Evolutionary conservation across 2,888 invertebrate species (phyloP), one percentile per base, ranked within the genome.

Genomic region (Epirrhoe alternata): DNA sequence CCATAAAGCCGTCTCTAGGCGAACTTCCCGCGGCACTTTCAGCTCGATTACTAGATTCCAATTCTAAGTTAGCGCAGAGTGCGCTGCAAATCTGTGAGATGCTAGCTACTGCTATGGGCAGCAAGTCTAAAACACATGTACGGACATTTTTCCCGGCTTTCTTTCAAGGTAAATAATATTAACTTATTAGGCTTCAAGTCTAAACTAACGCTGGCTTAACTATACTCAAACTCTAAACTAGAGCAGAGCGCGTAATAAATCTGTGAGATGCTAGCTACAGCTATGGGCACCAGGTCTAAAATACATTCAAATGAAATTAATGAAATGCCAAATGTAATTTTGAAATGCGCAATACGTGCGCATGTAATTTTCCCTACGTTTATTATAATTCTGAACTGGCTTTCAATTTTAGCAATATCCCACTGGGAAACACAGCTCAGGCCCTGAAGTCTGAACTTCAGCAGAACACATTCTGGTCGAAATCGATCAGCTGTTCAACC

Each of bases 201-300:
- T 24, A 24, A 24, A 3, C 3, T 24, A 24, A 3, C 24, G 24
- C 24, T n/a, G n/a, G n/a, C n/a, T n/a, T n/a, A n/a, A 14, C 91
- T 96, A 0, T 99, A 99, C 84, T 98, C 98, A 53, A 99, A 99
- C 90, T 97, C 97, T 30, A 98, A 98, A 86, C 95, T 99, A 72
- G 97, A 97, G 0, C 97, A 97, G 78, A 95, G 96, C 14, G 95
- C 98, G 0, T 88, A 99, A 52, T 95, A 96, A 64, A 96, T 99
- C 67, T 98, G 98, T 80, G 97, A 97, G 78, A 94, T 94, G 35
- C 89, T 99, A 31, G 97, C 97, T 0, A 94, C 94, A 0, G 96
- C 97, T 0, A 96, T 99, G 95, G 98, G 99, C 0, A 86, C 96
- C 0, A 95, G 96, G 55, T 96, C 97, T 78, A 97, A 96, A 79